Conservation (phyloP, 2,797 vertebrate genomes). For the Prionace glauca region DNA sequence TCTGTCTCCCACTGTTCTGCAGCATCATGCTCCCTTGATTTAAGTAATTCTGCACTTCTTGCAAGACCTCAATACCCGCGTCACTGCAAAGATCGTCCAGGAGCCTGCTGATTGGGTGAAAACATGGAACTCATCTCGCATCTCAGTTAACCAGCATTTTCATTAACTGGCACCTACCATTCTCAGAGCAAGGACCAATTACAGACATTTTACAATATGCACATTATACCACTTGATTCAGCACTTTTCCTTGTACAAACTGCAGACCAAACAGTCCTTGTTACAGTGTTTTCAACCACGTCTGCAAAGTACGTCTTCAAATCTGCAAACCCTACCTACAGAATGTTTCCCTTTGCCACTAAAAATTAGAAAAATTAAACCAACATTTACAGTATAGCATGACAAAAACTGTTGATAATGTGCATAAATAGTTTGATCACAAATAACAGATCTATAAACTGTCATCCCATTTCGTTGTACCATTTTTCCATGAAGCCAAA, state of each 20-base stretch:
- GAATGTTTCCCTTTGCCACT: background rate
- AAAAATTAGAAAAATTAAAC: background rate
- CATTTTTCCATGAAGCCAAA: background rate
- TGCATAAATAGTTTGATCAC: background rate
- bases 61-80: no score
- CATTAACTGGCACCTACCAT: no score
- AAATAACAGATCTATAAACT: background rate
- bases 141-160: no score
- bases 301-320: background rate
- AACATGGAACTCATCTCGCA: no score
- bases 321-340: background rate
- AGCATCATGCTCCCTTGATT: no score
- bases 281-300: background rate
- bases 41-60: no score
- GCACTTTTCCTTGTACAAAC: background rate
- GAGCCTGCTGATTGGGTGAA: no score
- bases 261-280: background rate
- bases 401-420: background rate
- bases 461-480: background rate
- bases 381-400: background rate
- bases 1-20: no score
- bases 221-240: background rate
- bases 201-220: no score
- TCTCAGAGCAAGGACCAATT: no score
- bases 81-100: no score